A percentile compares a stretch with the other conserved stretches of the same genome.
phyloP scores from a whole-genome alignment of 1,140 invertebrate species.

The Pemphigus obesinymphae region DNA sequence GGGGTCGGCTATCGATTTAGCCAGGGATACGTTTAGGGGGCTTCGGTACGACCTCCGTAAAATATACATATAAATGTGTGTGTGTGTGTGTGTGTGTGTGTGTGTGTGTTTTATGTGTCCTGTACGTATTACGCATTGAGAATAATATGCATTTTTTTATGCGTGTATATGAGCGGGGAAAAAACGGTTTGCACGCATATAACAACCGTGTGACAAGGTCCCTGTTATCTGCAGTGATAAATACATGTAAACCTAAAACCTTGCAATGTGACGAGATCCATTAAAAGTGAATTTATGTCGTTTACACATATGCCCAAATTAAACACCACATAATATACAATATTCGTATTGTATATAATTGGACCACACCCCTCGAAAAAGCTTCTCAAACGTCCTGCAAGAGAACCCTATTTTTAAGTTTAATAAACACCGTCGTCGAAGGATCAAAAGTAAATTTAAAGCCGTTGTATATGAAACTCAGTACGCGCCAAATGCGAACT shows the following conservation, averaged over 20 bases:
- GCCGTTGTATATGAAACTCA: too few species aligned
- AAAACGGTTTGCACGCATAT: too few species aligned
- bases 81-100: not conserved
- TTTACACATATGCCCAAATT: too few species aligned
- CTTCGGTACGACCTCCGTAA: not conserved
- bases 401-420: not conserved
- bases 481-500: too few species aligned
- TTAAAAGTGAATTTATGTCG: not conserved
- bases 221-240: too few species aligned
- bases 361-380: too few species aligned
- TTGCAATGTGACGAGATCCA: not conserved
- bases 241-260: not conserved
- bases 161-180: not conserved
- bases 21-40: constrained; percentile 21
- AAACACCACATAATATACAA: too few species aligned
- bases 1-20: constrained; percentile 30
- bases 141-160: not conserved
- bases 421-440: not conserved
- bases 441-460: not conserved
- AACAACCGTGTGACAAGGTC: not conserved
- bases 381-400: not conserved
- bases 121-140: not conserved
- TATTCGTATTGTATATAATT: not conserved
- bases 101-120: not conserved
- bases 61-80: not conserved